Percentiles rank a stretch among this genome's conserved stretches.
These are phyloP conservation scores for Helostoma temminkii DNA, from an alignment of 2,797 vertebrate genomes.

Conservation along the genomic window DNA sequence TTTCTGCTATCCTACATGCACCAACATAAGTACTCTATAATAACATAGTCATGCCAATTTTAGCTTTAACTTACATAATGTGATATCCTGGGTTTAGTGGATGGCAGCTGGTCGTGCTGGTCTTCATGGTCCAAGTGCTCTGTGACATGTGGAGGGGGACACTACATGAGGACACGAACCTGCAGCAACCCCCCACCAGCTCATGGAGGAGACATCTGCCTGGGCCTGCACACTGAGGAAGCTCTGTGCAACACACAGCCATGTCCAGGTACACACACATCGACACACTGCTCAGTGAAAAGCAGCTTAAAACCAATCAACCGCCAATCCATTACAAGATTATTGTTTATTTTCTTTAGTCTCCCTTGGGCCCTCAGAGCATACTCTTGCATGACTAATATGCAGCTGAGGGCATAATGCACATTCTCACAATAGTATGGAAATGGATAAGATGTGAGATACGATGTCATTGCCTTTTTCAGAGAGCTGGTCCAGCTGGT, in stretches of 20 bases:
- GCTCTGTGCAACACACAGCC: slow-evolving; percentile 94
- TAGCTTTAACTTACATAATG: not conserved
- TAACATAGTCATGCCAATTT: not conserved
- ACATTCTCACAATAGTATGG: slow-evolving; percentile 6
- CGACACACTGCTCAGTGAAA: slow-evolving; percentile 36
- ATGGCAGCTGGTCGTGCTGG: slow-evolving; percentile 98
- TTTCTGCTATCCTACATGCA: not conserved
- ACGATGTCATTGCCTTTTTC: slow-evolving; percentile 52
- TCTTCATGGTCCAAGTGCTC: slow-evolving; percentile 98
- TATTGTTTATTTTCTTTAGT: slow-evolving; percentile 57
- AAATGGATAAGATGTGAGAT: slow-evolving; percentile 36
- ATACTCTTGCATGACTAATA: slow-evolving; percentile 61
- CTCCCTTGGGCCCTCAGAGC: slow-evolving; percentile 27
- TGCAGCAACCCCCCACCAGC: slow-evolving; percentile 94
- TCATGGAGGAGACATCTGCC: slow-evolving; percentile 96
- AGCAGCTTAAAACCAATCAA: slow-evolving; percentile 41
- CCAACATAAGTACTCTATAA: not conserved
- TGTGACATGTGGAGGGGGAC: slow-evolving; percentile 95
- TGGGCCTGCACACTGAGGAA: slow-evolving; percentile 97
- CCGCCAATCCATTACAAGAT: slow-evolving; percentile 55
- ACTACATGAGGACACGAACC: slow-evolving; percentile 95
- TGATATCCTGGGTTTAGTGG: slow-evolving; percentile 83
- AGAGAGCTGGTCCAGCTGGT: slow-evolving; percentile 99
- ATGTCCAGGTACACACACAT: slow-evolving; percentile 89
- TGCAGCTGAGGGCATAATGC: slow-evolving; percentile 18